These are phyloP conservation scores for Drosophila punjabiensis DNA, from an alignment of 1,140 invertebrate species.

Conservation along the genomic window DNA sequence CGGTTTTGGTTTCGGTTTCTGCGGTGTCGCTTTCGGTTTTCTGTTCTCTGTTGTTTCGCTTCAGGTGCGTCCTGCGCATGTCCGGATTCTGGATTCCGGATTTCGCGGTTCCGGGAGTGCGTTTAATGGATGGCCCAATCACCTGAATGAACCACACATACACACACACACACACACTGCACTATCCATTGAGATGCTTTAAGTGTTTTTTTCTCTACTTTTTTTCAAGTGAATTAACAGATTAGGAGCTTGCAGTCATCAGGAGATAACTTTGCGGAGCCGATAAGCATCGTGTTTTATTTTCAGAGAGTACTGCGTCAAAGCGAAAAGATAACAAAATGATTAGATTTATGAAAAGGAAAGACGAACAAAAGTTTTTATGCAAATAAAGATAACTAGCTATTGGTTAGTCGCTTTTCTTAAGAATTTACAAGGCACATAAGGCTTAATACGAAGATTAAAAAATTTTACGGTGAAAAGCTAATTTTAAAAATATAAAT, in stretches of 20 bases:
- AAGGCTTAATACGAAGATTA: too few relatives aligned
- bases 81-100: slow-evolving; percentile 48
- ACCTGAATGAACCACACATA: slow-evolving; percentile 34
- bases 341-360: not conserved
- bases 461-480: too few relatives aligned
- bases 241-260: slow-evolving; percentile 22
- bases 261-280: slow-evolving; percentile 5
- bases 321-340: slow-evolving; percentile 25
- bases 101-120: slow-evolving; percentile 34
- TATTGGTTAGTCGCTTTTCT: not conserved
- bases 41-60: slow-evolving; percentile 23
- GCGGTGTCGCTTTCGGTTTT: slow-evolving; percentile 35
- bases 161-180: slow-evolving; percentile 5
- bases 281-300: slow-evolving; percentile 28
- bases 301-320: slow-evolving; percentile 39
- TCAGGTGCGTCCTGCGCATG: slow-evolving; percentile 67
- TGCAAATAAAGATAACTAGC: slow-evolving; percentile 1
- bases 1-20: slow-evolving; percentile 48
- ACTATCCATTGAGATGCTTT: slow-evolving; percentile 1
- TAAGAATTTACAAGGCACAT: not conserved
- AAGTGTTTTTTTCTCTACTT: not conserved
- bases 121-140: slow-evolving; percentile 35
- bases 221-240: slow-evolving; percentile 1
- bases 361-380: not conserved
- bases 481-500: too few relatives aligned